Base-by-base conservation (phyloP, 2,113 vertebrate genomes). In the Zosterops pallidus region DNA sequence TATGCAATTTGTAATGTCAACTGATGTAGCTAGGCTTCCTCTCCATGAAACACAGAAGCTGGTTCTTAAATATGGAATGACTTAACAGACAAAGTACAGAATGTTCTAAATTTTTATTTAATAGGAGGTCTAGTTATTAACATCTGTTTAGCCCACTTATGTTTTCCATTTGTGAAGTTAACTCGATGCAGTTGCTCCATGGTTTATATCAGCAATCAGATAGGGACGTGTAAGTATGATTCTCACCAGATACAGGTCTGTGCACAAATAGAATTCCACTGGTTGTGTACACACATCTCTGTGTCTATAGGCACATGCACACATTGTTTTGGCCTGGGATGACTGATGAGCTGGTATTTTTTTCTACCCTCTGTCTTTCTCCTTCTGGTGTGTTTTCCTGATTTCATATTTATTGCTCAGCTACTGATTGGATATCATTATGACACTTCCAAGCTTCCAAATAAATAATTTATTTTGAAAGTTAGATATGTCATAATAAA, bases 401-500 rank as follows among this genome's bases (percentile, higher is more conserved):
- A 96, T 96, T 96, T 91, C 84, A 86, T 79, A 90, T 96, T 84
- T 89, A 84, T 97, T 93, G 92, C 67, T 85, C 84, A 88, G 77
- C 70, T 89, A 65, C 49, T 95, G 83, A 86, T 92, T 96, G 83
- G 93, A 79, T 94, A 86, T 90, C 92, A 59, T 94, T 96, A 95
- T 93, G 96, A 95, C 75, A 95, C 56, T 74, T 89, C 69, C 76
- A 96, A 93, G 89, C 89, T 96, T 97, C 87, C 97, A 96, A 97
- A 97, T 97, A 95, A 97, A 97, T 98, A 59, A 97, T 97, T 98
- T 97, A 97, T 97, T 98, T 95, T 95, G 92, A 85, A 97, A 97
- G 96, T 97, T 97, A 97, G 82, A 63, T 97, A 95, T 97, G 94
- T 97, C 95, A 97, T 97, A 97, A 97, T 97, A 97, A 97, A 97